Conservation (phyloP, 1,140 invertebrate genomes). For the Vanessa atalanta region DNA sequence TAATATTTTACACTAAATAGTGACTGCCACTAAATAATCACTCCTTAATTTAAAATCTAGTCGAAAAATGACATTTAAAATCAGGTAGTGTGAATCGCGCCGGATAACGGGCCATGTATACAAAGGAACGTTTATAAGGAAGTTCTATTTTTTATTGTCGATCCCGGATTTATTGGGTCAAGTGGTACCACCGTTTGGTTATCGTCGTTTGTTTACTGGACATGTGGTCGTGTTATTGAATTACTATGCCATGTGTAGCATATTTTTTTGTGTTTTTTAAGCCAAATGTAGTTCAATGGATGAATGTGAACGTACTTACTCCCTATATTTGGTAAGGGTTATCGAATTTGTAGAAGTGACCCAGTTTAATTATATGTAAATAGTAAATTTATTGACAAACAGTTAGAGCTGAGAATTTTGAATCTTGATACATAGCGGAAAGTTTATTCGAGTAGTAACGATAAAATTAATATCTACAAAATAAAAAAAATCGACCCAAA, state of each 20-base stretch:
- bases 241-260: neutral
- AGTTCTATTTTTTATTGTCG: constrained; percentile 12
- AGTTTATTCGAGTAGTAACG: no score
- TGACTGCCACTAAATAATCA: no score
- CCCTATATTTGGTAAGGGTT: no score
- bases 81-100: neutral
- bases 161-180: constrained; percentile 13
- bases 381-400: no score
- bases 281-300: neutral
- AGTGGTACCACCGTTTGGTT: constrained; percentile 1
- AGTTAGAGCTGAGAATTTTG: no score
- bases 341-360: no score
- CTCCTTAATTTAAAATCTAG: no score
- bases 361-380: no score
- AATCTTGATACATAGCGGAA: no score
- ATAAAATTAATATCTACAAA: no score
- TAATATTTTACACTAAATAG: no score
- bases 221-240: constrained; percentile 9
- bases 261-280: neutral
- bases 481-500: no score
- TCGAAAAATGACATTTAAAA: neutral
- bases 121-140: constrained; percentile 16
- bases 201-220: neutral
- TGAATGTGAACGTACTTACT: neutral
- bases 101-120: neutral